phyloP scores from a whole-genome alignment of 2,888 invertebrate genomes.

The Polietes domitor region DNA sequence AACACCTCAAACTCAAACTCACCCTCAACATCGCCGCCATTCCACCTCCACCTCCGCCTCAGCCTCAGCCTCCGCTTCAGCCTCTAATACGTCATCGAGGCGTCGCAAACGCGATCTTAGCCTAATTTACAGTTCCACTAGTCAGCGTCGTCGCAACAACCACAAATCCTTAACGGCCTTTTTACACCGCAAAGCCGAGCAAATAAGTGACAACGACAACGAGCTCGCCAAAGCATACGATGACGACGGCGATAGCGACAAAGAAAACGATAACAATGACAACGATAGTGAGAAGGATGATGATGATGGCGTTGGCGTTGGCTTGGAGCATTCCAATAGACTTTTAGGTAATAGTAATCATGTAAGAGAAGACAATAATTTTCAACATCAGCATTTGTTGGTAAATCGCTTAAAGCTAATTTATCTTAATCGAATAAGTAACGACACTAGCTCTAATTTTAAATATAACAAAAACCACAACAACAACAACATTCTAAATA shows the following conservation, averaged over 20 bases:
- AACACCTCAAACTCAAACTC: not conserved
- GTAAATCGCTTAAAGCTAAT: conserved; percentile 62
- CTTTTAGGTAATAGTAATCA: conserved; percentile 59
- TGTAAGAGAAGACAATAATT: conserved; percentile 63
- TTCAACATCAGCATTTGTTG: conserved; percentile 44
- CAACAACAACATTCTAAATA: conserved; percentile 40
- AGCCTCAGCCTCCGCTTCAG: too few relatives aligned
- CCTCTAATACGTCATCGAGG: not conserved
- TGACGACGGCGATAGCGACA: conserved; percentile 47
- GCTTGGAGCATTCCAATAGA: conserved; percentile 59
- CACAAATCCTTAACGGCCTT: not conserved
- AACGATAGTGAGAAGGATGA: conserved; percentile 63
- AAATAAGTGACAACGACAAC: conserved; percentile 12
- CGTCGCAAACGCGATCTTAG: not conserved
- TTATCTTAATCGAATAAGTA: conserved; percentile 63
- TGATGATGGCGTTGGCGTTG: too few relatives aligned
- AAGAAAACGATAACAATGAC: conserved; percentile 68
- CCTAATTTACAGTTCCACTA: conserved; percentile 3
- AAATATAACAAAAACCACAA: conserved; percentile 71
- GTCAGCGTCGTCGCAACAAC: not conserved
- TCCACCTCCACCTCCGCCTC: not conserved
- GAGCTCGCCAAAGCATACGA: not conserved
- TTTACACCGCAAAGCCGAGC: not conserved
- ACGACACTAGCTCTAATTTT: conserved; percentile 74
- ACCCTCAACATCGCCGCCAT: conserved; percentile 31